Conservation (phyloP, 2,797 vertebrate genomes). For the Onychomys torridus region DNA sequence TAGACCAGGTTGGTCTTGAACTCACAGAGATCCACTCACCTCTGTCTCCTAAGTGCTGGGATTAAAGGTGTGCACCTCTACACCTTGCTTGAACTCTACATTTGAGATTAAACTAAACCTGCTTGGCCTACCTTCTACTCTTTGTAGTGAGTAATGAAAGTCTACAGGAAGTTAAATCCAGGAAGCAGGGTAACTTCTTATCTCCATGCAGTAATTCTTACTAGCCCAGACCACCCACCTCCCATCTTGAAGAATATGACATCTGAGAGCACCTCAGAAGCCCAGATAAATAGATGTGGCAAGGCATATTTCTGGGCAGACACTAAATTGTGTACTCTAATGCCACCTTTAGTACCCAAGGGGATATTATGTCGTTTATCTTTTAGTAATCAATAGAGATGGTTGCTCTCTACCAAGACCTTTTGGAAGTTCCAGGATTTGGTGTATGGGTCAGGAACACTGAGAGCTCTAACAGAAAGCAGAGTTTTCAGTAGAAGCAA, state of each 20-base stretch:
- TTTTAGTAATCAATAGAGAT: not conserved
- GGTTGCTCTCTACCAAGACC: not conserved
- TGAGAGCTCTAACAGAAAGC: not conserved
- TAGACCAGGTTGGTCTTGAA: too few relatives aligned
- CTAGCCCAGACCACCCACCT: not conserved
- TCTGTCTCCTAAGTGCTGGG: not conserved
- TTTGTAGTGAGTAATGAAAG: conserved; percentile 20
- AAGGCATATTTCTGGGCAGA: not conserved
- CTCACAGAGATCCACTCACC: not conserved
- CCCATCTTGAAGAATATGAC: not conserved
- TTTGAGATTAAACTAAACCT: conserved; percentile 26
- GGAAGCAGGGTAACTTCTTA: not conserved
- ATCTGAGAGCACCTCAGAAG: not conserved
- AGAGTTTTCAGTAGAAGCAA: conserved; percentile 14
- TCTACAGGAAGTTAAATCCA: not conserved
- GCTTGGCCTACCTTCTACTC: not conserved
- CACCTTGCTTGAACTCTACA: not conserved
- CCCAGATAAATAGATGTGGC: not conserved
- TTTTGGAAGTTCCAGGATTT: not conserved
- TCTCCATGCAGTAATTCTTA: not conserved
- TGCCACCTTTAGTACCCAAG: not conserved
- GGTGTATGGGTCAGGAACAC: not conserved
- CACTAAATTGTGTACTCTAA: not conserved
- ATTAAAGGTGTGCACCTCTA: not conserved
- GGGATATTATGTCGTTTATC: not conserved